Percentiles rank a stretch among this genome's conserved stretches.
These are phyloP conservation scores for Enteromius unitaeniatus DNA, from an alignment of 2,797 vertebrate genomes.

Conservation along the genomic window DNA sequence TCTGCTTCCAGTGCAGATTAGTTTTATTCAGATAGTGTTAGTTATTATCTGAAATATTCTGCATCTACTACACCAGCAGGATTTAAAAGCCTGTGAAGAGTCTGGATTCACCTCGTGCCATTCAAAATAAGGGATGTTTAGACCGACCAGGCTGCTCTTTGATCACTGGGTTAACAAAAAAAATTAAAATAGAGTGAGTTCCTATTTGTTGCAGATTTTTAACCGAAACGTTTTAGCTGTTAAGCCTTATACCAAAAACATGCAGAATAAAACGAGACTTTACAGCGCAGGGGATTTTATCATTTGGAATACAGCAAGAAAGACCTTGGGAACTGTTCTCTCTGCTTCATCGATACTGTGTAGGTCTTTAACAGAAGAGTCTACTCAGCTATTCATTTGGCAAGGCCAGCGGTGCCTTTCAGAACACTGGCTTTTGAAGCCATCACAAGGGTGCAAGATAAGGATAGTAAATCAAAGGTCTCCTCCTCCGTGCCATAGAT, in stretches of 20 bases:
- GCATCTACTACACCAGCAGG: background rate
- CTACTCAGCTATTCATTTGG: conserved; percentile 25
- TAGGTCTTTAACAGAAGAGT: conserved; percentile 5
- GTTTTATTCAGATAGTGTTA: background rate
- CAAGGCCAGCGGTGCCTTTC: conserved; percentile 35
- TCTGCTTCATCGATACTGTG: background rate
- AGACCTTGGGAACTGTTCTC: conserved; percentile 13
- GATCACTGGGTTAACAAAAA: background rate
- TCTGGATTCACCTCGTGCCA: background rate
- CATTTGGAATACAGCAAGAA: background rate
- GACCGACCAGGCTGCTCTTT: background rate
- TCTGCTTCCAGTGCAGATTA: background rate
- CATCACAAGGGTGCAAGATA: conserved; percentile 3
- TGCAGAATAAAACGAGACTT: background rate
- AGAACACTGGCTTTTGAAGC: conserved; percentile 23
- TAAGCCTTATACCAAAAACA: background rate
- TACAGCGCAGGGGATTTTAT: background rate
- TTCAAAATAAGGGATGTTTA: background rate
- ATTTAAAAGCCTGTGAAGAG: background rate
- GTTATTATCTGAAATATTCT: background rate
- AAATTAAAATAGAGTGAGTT: background rate
- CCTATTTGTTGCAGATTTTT: background rate
- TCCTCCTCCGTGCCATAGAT: background rate
- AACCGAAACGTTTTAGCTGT: background rate
- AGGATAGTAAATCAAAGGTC: conserved; percentile 4